phyloP scores from a whole-genome alignment of 2,888 invertebrate species.

The Limnephilus rhombicus region DNA sequence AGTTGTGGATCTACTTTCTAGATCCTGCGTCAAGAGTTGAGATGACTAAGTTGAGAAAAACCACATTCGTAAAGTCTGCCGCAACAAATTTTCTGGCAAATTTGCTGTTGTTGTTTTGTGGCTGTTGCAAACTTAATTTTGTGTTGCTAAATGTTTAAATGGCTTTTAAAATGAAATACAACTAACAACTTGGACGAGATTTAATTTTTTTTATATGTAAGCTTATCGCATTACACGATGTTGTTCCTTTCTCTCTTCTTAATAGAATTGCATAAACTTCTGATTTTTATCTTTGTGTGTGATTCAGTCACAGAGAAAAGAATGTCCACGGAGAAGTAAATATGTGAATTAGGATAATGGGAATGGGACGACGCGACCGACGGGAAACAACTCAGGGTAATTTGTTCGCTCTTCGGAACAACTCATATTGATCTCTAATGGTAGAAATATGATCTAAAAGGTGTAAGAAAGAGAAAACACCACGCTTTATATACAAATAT shows the following conservation, averaged over 20 bases:
- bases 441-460: too few species aligned
- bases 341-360: background rate
- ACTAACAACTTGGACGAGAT: background rate
- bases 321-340: background rate
- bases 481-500: too few species aligned
- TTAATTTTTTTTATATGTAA: background rate
- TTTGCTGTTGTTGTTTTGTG: background rate
- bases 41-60: conserved; percentile 37
- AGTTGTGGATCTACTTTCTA: background rate
- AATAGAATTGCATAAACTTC: background rate
- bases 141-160: conserved; percentile 3
- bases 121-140: background rate
- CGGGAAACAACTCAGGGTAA: too few species aligned
- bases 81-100: background rate
- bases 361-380: too few species aligned
- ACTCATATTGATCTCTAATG: too few species aligned
- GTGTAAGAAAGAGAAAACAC: too few species aligned
- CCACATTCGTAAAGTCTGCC: conserved; percentile 4
- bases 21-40: background rate
- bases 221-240: background rate
- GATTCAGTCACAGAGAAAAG: background rate
- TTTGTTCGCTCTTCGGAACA: too few species aligned
- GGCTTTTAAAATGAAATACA: conserved; percentile 1
- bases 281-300: background rate
- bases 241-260: background rate